Evolutionary conservation across 1,140 invertebrate species (phyloP).

Genomic region (Heliothis subflexa): DNA sequence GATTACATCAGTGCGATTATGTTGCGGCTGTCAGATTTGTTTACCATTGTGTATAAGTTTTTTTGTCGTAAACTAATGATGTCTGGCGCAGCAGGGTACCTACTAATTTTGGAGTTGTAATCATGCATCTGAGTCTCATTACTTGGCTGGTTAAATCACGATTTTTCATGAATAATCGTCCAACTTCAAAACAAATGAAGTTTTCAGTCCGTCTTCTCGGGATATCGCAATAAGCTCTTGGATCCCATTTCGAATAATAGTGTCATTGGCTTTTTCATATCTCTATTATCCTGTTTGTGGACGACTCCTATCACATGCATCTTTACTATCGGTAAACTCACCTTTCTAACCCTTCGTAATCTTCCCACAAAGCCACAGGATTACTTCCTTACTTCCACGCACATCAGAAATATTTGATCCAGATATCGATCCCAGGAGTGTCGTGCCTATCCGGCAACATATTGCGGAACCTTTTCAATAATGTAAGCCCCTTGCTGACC

Average conservation of each 20-base stretch:
- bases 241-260: no score
- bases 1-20: conserved; percentile 47
- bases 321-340: no score
- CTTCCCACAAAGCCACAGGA: neutral
- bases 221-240: no score
- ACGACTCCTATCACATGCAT: no score
- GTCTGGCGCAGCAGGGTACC: neutral
- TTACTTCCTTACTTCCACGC: neutral
- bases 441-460: conserved; percentile 64
- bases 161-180: no score
- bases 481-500: conserved; percentile 65
- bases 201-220: no score
- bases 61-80: neutral
- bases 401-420: conserved; percentile 50
- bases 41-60: neutral
- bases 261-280: no score
- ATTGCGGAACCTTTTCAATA: conserved; percentile 77
- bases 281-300: no score
- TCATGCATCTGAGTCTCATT: no score
- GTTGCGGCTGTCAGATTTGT: neutral
- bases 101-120: no score
- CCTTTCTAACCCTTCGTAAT: neutral
- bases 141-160: no score
- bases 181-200: no score
- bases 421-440: conserved; percentile 64